Conservation (phyloP, 2,113 vertebrate species). For the Heloderma charlesbogerti region DNA sequence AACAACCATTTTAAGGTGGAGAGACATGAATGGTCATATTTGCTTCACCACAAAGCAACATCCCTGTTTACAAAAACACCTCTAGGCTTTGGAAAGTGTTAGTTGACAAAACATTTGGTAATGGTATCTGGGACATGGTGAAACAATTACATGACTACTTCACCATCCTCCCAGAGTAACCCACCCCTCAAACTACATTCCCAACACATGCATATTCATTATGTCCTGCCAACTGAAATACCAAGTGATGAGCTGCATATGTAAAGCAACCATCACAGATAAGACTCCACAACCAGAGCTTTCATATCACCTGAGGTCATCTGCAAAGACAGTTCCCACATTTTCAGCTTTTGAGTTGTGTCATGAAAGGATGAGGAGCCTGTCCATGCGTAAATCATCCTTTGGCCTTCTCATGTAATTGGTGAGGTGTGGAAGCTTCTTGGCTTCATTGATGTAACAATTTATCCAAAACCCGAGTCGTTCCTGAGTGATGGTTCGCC, state of each 20-base stretch:
- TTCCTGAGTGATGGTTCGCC: not conserved
- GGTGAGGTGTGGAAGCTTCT: not conserved
- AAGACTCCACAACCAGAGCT: not conserved
- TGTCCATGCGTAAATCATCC: not conserved
- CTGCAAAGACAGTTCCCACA: not conserved
- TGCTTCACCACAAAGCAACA: not conserved
- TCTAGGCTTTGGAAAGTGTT: not conserved
- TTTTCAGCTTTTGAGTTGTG: not conserved
- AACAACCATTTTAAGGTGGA: not conserved
- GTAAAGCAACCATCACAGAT: not conserved
- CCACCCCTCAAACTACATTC: not conserved
- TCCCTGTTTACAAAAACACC: not conserved
- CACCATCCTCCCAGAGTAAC: not conserved
- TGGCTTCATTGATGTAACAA: not conserved
- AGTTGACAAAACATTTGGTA: not conserved
- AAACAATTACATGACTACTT: not conserved
- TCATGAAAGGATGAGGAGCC: not conserved
- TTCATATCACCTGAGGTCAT: too few relatives aligned
- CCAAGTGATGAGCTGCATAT: not conserved
- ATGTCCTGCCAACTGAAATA: not conserved
- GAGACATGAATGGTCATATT: too few relatives aligned
- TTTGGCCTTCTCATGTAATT: not conserved
- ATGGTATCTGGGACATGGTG: not conserved
- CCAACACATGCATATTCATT: not conserved
- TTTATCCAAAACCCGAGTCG: not conserved